phyloP scores from a whole-genome alignment of 2,797 vertebrate genomes.

The Sciurus vulgaris region DNA sequence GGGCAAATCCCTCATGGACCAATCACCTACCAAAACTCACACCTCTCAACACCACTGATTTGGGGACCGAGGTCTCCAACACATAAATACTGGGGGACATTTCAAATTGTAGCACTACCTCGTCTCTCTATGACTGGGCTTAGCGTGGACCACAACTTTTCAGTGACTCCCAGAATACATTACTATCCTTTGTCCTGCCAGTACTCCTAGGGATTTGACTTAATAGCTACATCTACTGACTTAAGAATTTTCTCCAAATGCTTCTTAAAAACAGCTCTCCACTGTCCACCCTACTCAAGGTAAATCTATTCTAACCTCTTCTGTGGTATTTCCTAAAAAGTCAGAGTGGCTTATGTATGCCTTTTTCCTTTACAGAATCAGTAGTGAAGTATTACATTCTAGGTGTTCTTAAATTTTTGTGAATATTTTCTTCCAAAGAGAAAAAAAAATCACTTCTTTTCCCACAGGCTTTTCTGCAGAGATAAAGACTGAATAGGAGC shows the following conservation, averaged over 20 bases:
- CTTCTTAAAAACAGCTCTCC: not conserved
- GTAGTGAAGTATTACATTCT: not conserved
- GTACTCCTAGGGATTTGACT: not conserved
- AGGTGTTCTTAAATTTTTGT: not conserved
- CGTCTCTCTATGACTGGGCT: not conserved
- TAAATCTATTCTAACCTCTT: not conserved
- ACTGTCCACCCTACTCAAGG: not conserved
- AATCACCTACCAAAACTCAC: not conserved
- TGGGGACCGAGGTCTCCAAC: not conserved
- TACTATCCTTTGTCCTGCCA: not conserved
- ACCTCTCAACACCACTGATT: not conserved
- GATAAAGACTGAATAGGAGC: not conserved
- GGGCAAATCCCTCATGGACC: not conserved
- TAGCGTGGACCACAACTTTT: not conserved
- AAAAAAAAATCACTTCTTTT: not conserved
- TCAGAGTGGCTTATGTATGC: not conserved
- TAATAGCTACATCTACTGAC: not conserved
- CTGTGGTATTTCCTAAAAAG: constrained; percentile 22
- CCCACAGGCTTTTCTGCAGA: not conserved
- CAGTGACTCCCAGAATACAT: not conserved
- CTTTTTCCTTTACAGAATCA: constrained; percentile 22
- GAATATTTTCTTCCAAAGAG: constrained; percentile 16
- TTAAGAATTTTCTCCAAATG: not conserved
- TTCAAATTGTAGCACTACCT: not conserved
- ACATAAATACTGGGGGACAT: not conserved